A percentile compares a stretch with the other conserved stretches of the same genome.
phyloP scores from a whole-genome alignment of 2,113 vertebrate species.

The Caranx melampygus region DNA sequence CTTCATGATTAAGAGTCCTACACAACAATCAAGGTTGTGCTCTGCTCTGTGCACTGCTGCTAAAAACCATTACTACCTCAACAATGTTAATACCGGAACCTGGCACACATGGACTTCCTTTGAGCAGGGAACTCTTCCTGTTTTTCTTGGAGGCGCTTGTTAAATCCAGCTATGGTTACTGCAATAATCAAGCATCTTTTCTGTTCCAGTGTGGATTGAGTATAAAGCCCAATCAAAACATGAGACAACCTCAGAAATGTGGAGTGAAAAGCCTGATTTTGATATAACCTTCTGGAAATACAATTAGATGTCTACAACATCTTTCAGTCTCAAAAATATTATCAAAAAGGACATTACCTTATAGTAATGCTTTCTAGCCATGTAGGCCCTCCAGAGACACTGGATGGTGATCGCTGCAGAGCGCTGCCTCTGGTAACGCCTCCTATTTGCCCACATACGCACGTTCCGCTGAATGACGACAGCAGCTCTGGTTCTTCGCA shows the following conservation, averaged over 20 bases:
- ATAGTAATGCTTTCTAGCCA: constrained; percentile 87
- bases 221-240: neutral
- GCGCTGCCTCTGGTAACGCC: constrained; percentile 81
- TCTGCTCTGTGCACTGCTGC: neutral
- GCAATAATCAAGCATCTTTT: neutral
- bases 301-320: neutral
- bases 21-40: neutral
- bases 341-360: constrained; percentile 81
- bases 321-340: neutral
- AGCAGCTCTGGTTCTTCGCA: constrained; percentile 90
- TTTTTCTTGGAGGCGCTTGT: neutral
- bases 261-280: neutral
- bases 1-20: neutral
- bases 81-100: constrained; percentile 2
- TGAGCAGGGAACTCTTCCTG: neutral
- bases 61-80: neutral
- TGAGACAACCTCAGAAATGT: neutral
- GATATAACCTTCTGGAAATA: neutral
- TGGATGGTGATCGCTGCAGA: constrained; percentile 88
- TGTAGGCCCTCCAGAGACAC: constrained; percentile 86
- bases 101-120: constrained; percentile 20
- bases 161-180: neutral
- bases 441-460: constrained; percentile 88
- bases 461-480: constrained; percentile 89
- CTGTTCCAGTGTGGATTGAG: neutral